Evolutionary conservation across 2,797 vertebrate species (phyloP), one percentile per base, ranked within the genome.

Genomic region (Denticeps clupeoides): DNA sequence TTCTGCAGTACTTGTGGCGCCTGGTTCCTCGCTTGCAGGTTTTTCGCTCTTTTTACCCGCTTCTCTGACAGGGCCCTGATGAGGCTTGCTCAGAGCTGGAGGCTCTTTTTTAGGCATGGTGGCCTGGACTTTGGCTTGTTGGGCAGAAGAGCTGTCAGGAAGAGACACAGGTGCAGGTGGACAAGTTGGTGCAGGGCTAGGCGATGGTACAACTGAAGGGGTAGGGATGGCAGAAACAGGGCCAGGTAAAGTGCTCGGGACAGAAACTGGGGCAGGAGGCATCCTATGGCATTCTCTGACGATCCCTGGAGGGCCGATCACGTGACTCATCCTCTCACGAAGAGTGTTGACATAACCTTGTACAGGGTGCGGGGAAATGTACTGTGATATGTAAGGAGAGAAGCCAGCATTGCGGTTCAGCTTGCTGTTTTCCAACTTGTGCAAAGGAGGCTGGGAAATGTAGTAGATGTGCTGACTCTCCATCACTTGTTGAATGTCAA

Each of bases 401-500:
- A 99, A 91, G 51, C 71, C 62, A 53, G 64, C 72, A 52, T 64
- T 74, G 40, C 74, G 65, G 41, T 53, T 53, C 69, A 76, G 88
- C 56, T 52, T 41, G 24, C 75, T 64, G 44, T 73, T 78, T 47
- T 77, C 77, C 6, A 46, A 72, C 45, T 79, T 66, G 47, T 85
- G 82, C 25, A 78, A 62, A n/a, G 84, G 49, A 4, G 83, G 60
- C 45, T 67, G 69, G 3, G 87, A 64, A 58, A 71, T 63, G 70
- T 93, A 94, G 46, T 63, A 63, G 58, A 99, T 80, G 48, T 79
- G 85, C 44, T 88, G 87, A 43, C 81, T 80, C 55, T 84, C 86
- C 82, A 99, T 75, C 60, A 94, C 74, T 49, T 87, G 86, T 66
- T 84, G 79, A 65, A 97, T 85, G 65, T 86, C 86, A 37, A 77